Conservation (phyloP, 1,140 invertebrate species). For the Cecropterus lyciades region DNA sequence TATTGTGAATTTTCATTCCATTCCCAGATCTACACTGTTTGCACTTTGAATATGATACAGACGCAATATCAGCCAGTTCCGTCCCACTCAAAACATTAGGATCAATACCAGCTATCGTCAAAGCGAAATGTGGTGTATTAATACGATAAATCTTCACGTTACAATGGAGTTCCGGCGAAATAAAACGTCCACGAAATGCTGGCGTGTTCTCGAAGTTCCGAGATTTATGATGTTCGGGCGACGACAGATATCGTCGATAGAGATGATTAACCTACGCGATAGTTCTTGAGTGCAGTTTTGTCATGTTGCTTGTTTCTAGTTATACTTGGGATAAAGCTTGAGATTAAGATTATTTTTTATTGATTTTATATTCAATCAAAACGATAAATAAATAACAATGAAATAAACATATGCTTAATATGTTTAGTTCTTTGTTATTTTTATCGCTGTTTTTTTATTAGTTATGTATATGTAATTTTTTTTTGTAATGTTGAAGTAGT, state of each 20-base stretch:
- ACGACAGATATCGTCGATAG: slow-evolving; percentile 34
- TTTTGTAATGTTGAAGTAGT: too few relatives aligned
- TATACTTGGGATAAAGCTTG: too few relatives aligned
- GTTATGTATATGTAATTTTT: too few relatives aligned
- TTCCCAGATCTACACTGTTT: too few relatives aligned
- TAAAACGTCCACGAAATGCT: slow-evolving; percentile 49
- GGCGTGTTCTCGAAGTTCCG: slow-evolving; percentile 48
- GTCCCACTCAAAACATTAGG: slow-evolving; percentile 19
- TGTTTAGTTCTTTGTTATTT: too few relatives aligned
- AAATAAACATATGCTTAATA: too few relatives aligned
- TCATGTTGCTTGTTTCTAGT: background rate
- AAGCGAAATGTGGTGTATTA: slow-evolving; percentile 51
- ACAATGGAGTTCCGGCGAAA: slow-evolving; percentile 53
- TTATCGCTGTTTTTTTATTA: too few relatives aligned
- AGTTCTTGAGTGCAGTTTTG: slow-evolving; percentile 14
- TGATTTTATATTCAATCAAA: too few relatives aligned
- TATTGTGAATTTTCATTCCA: too few relatives aligned
- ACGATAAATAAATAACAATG: too few relatives aligned
- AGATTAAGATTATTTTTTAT: too few relatives aligned
- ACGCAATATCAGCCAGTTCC: slow-evolving; percentile 28
- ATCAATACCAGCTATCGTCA: slow-evolving; percentile 28
- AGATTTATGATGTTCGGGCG: slow-evolving; percentile 45
- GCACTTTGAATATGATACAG: slow-evolving; percentile 1
- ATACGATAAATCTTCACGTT: slow-evolving; percentile 51
- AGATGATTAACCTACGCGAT: slow-evolving; percentile 19